Evolutionary conservation across 1,140 invertebrate species (phyloP).

Genomic region (Brachionus plicatilis): DNA sequence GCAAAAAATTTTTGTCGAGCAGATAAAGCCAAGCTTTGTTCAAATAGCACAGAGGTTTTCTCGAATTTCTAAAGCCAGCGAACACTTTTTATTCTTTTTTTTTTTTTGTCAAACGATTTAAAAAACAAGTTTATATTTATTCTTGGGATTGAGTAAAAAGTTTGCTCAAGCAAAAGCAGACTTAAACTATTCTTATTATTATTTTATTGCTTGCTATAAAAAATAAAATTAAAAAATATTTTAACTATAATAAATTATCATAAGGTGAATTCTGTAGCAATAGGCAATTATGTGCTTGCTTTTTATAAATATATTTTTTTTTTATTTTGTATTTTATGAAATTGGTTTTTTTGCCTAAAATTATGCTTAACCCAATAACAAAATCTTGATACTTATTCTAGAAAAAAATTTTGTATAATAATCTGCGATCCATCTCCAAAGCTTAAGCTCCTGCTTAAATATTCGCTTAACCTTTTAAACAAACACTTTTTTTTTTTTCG

Average conservation of each 20-base stretch:
- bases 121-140: not conserved
- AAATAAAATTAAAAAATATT: conserved; percentile 6
- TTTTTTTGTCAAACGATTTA: not conserved
- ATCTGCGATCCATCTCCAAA: not conserved
- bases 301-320: not conserved
- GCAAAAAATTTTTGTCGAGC: not conserved
- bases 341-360: not conserved
- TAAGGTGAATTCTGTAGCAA: not conserved
- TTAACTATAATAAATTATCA: conserved; percentile 11
- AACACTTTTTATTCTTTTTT: not conserved
- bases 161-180: not conserved
- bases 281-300: not conserved
- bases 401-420: not conserved
- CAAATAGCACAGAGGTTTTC: not conserved
- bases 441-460: not conserved
- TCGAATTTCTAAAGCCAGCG: not conserved
- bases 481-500: not conserved
- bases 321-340: not conserved
- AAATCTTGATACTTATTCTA: not conserved
- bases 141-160: not conserved
- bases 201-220: conserved; percentile 22
- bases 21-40: not conserved
- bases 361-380: conserved; percentile 8
- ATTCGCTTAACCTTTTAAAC: conserved; percentile 25
- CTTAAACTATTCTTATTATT: not conserved